A percentile compares a stretch with the other conserved stretches of the same genome.
These are phyloP conservation scores for Crax fasciolata DNA, from an alignment of 2,797 vertebrate species.

Conservation along the genomic window DNA sequence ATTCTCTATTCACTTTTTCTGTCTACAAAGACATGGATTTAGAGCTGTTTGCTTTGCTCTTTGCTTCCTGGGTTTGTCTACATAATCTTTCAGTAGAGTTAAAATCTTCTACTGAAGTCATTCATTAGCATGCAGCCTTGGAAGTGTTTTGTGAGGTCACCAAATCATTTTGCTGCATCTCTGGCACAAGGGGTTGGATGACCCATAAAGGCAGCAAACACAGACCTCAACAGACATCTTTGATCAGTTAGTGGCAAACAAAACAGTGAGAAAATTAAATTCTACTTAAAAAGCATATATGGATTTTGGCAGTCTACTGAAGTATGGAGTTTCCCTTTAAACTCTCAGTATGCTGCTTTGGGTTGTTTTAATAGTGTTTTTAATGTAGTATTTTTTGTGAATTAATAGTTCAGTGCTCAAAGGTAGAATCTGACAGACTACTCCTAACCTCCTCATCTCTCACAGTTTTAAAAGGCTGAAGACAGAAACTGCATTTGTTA, in stretches of 20 bases:
- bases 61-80: conserved; percentile 6
- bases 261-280: conserved; percentile 13
- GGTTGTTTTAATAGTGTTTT: conserved; percentile 48
- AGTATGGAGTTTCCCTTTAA: conserved; percentile 35
- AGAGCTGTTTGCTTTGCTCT: not conserved
- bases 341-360: conserved; percentile 17
- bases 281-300: conserved; percentile 17
- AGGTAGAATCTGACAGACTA: conserved; percentile 11
- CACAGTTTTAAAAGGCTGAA: conserved; percentile 38
- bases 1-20: conserved; percentile 15
- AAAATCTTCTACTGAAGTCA: not conserved
- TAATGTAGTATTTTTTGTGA: conserved; percentile 45
- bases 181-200: not conserved
- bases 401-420: conserved; percentile 52
- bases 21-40: not conserved
- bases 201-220: not conserved
- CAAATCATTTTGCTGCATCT: not conserved
- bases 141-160: not conserved
- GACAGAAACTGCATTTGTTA: conserved; percentile 20
- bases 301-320: conserved; percentile 35
- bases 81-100: not conserved
- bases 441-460: conserved; percentile 12
- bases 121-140: not conserved
- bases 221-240: not conserved
- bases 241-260: conserved; percentile 25